Evolutionary conservation across 2,113 vertebrate species (phyloP).

Genomic region (Pelusios castaneus): DNA sequence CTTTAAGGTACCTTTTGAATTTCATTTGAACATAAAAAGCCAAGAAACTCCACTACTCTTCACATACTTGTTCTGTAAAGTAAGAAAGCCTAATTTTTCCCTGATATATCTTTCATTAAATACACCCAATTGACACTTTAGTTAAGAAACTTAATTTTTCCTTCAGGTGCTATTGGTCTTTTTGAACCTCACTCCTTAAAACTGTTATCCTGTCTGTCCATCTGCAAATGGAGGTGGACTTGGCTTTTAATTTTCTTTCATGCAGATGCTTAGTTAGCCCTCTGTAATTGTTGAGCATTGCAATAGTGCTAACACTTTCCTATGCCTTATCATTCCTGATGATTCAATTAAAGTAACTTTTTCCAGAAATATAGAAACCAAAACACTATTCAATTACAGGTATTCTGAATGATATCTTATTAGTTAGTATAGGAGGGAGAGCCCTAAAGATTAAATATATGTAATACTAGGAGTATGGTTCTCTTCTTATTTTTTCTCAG

Average conservation of each 20-base stretch:
- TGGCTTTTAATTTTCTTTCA: background rate
- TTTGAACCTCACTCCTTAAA: background rate
- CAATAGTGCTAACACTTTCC: background rate
- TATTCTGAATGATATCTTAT: background rate
- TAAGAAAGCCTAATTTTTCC: background rate
- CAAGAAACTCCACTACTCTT: background rate
- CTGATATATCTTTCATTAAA: background rate
- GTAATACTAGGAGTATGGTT: background rate
- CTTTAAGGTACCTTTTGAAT: background rate
- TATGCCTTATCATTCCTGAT: background rate
- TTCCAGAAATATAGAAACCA: background rate
- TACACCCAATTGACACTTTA: background rate
- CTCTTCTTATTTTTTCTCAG: background rate
- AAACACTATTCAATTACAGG: background rate
- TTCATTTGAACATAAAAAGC: background rate
- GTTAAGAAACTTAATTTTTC: background rate
- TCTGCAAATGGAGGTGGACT: background rate
- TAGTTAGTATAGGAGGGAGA: background rate
- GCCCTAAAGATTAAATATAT: background rate
- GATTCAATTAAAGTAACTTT: background rate
- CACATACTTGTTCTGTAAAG: background rate
- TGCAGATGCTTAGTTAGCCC: background rate
- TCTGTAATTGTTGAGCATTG: background rate
- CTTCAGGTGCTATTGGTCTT: background rate
- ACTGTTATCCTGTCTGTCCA: background rate